Evolutionary conservation across 1,140 invertebrate species (phyloP), one percentile per base, ranked within the genome.

Genomic region (Drosophila grimshawi): DNA sequence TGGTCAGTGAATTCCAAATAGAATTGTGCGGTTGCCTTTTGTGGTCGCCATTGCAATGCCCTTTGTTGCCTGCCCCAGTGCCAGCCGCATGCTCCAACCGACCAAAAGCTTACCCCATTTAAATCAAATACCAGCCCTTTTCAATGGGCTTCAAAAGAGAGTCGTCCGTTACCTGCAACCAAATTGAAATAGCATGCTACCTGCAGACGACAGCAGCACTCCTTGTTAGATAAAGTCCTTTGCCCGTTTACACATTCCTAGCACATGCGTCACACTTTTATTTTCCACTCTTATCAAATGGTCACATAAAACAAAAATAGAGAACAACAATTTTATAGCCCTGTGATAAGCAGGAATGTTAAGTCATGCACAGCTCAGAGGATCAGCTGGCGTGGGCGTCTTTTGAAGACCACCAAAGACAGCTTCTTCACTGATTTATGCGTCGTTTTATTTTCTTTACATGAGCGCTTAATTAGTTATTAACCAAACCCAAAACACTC

Each of bases 391-490:
- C 65, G 71, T 69, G 71, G 71, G 48, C 55, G 60, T 39, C 35
- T 10, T 27, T n/a, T 43, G 39, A 43, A 46, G 73, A 88, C 80
- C 82, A 70, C 62, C 69, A 63, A 67, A 52, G 27, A 30, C 33
- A 52, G 65, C 71, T 64, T 67, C 51, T 62, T 59, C 46, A 71
- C 35, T 83, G 80, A 82, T 82, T 82, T 83, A 83, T 82, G 76
- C 62, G 61, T 48, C 41, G 35, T 30, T 51, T 80, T 19, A 19
- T 19, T 19, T 19, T 19, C 19, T 73, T 77, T 57, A 19, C 64
- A 72, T 70, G 80, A 70, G 70, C 78, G 78, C 81, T 88, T 86
- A 88, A 88, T 86, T 86, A 86, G 82, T 74, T 69, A 68, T 73
- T 68, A 70, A 76, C 74, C 67, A 48, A 73, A 60, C 62, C 62